Evolutionary conservation across 2,797 vertebrate species (phyloP).

Genomic region (Pseudochromis fuscus): DNA sequence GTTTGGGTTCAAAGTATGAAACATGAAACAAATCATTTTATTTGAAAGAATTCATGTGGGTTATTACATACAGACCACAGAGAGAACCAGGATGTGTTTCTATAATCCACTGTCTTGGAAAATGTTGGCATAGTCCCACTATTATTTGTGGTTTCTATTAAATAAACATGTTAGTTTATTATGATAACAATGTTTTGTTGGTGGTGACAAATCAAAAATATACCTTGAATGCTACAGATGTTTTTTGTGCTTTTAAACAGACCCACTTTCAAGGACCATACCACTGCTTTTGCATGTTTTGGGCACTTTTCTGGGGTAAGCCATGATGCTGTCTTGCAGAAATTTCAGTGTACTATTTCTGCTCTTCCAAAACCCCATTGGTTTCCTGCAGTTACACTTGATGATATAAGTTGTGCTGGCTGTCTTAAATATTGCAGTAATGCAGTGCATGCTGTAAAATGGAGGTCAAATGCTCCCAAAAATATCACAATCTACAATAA

Average conservation of each 20-base stretch:
- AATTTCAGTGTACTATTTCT: background rate
- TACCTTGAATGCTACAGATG: background rate
- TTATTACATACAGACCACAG: background rate
- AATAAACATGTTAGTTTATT: background rate
- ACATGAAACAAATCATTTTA: too few species aligned
- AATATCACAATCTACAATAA: too few species aligned
- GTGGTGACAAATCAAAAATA: background rate
- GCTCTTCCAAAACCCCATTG: background rate
- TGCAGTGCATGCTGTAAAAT: too few species aligned
- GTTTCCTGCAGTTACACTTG: background rate
- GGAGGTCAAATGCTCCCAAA: too few species aligned
- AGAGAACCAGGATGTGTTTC: background rate
- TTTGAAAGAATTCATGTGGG: too few species aligned
- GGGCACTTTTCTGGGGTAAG: background rate
- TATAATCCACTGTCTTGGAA: background rate
- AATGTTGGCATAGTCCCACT: background rate
- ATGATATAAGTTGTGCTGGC: background rate
- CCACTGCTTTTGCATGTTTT: background rate
- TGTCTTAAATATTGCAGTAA: too few species aligned
- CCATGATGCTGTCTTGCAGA: background rate
- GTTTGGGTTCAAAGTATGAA: too few species aligned
- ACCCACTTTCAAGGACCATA: background rate
- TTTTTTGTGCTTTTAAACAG: background rate
- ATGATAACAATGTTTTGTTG: background rate
- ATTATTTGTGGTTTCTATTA: slow-evolving; percentile 15